Evolutionary conservation across 1,140 invertebrate genomes (phyloP).

Genomic region (Dinoponera quadriceps): DNA sequence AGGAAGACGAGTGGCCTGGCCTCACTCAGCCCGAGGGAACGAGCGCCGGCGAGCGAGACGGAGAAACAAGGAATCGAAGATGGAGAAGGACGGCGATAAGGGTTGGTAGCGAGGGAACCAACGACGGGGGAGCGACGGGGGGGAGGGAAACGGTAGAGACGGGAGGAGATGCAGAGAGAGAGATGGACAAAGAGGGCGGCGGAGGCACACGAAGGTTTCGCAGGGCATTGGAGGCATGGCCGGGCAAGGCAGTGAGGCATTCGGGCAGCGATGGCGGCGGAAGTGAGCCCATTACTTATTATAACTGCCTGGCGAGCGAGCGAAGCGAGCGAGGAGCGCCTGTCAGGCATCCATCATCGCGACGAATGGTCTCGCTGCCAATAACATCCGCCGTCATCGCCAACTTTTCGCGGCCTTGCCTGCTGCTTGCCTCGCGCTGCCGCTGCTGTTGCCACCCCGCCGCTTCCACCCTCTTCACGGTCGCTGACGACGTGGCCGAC

Average conservation of each 20-base stretch:
- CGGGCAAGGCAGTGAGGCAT: slow-evolving; percentile 80
- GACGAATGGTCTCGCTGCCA: slow-evolving; percentile 82
- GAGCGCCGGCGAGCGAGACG: slow-evolving; percentile 50
- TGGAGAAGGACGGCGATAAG: slow-evolving; percentile 42
- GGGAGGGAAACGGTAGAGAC: slow-evolving; percentile 58
- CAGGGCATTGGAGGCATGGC: slow-evolving; percentile 76
- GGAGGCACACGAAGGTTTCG: slow-evolving; percentile 75
- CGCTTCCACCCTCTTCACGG: slow-evolving; percentile 30
- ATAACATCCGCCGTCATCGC: slow-evolving; percentile 82
- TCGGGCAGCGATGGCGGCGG: slow-evolving; percentile 85
- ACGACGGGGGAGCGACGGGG: slow-evolving; percentile 47
- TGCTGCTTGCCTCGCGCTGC: slow-evolving; percentile 59
- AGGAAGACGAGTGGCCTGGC: slow-evolving; percentile 81
- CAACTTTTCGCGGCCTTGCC: slow-evolving; percentile 81
- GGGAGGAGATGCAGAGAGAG: slow-evolving; percentile 62
- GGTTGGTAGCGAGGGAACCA: slow-evolving; percentile 48
- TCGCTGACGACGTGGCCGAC: not conserved
- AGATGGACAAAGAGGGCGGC: slow-evolving; percentile 60
- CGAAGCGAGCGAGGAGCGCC: slow-evolving; percentile 80
- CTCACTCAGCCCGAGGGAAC: slow-evolving; percentile 70
- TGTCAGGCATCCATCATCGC: slow-evolving; percentile 85
- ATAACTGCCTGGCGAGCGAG: slow-evolving; percentile 84
- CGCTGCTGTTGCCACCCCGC: slow-evolving; percentile 14
- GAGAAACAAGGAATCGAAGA: slow-evolving; percentile 25
- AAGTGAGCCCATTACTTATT: slow-evolving; percentile 86